Percentiles rank a stretch among this genome's conserved stretches.
Conservation (phyloP, 2,797 vertebrate species). For the Trachops cirrhosus region DNA sequence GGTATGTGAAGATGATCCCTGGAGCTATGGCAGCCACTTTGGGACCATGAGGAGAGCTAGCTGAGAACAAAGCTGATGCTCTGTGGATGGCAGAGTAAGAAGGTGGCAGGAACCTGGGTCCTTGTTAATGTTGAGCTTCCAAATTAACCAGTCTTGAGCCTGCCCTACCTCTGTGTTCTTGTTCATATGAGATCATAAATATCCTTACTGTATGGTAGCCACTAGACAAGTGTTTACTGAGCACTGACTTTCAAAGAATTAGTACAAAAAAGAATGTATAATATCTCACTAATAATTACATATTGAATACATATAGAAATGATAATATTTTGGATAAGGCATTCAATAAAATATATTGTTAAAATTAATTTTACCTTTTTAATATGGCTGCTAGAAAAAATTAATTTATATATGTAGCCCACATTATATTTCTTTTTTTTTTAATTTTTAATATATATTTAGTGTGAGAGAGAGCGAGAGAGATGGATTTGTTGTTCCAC, state of each 20-base stretch:
- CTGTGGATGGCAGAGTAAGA: background rate
- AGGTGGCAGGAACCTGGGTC: background rate
- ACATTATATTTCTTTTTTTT: background rate
- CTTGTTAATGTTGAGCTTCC: background rate
- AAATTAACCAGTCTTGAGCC: background rate
- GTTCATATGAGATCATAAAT: background rate
- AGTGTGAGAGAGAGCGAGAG: no score
- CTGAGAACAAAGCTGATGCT: background rate
- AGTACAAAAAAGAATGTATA: background rate
- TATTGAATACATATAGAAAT: background rate
- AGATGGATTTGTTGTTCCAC: no score
- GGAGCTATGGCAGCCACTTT: background rate
- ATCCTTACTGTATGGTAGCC: background rate
- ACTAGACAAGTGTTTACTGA: background rate
- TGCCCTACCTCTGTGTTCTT: background rate
- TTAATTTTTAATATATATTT: no score
- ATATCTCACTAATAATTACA: background rate
- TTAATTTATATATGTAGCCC: background rate
- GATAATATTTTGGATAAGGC: background rate
- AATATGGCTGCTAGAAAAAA: background rate
- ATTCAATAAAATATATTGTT: slow-evolving; percentile 12
- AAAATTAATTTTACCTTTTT: slow-evolving; percentile 10
- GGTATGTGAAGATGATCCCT: background rate
- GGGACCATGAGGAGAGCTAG: background rate
- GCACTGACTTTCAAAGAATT: background rate